These are phyloP conservation scores for Tachycineta bicolor DNA, from an alignment of 2,113 vertebrate genomes.

Conservation along the genomic window DNA sequence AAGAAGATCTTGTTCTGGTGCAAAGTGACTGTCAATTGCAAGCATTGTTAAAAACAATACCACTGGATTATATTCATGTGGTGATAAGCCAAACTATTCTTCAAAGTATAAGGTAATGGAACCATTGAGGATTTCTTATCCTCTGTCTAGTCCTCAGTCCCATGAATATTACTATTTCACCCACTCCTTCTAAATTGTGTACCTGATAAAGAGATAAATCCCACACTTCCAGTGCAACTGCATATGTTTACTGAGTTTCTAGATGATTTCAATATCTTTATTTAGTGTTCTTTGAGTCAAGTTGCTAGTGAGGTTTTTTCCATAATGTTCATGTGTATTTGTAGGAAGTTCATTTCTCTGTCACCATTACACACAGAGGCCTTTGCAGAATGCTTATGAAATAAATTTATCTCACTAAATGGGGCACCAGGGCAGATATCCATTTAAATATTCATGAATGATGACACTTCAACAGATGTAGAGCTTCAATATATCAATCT, in stretches of 20 bases:
- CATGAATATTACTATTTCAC: background rate
- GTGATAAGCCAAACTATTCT: background rate
- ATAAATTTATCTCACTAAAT: background rate
- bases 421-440: background rate
- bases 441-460: background rate
- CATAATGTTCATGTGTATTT: background rate
- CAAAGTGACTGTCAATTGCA: background rate
- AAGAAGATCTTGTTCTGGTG: background rate
- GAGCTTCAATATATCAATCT: background rate
- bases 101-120: background rate
- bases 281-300: background rate
- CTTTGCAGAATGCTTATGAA: background rate
- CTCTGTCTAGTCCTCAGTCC: background rate
- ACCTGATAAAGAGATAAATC: background rate
- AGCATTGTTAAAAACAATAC: background rate
- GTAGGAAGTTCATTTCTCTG: background rate
- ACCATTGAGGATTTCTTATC: background rate
- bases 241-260: background rate
- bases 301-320: background rate
- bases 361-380: background rate
- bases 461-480: background rate
- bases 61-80: background rate
- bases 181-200: background rate
- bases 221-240: background rate
- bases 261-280: background rate